These are phyloP conservation scores for Carposina sasakii DNA, from an alignment of 1,140 invertebrate genomes.

Conservation along the genomic window DNA sequence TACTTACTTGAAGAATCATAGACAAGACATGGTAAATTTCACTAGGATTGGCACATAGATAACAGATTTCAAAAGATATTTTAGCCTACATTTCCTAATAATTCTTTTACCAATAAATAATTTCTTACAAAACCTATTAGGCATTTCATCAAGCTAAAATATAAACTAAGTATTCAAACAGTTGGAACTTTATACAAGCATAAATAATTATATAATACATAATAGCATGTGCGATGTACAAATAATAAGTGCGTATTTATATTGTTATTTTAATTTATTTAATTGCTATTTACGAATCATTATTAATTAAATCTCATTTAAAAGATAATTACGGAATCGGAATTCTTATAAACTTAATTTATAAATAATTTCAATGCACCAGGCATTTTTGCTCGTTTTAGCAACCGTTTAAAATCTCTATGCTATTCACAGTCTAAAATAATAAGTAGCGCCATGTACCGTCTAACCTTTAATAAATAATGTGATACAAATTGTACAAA, in stretches of 20 bases:
- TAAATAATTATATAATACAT: too few species aligned
- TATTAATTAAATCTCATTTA: too few species aligned
- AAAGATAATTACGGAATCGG: too few species aligned
- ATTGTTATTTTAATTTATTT: too few species aligned
- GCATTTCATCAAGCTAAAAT: too few species aligned
- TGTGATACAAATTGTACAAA: conserved; percentile 41
- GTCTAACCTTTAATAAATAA: conserved; percentile 22
- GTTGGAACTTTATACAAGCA: too few species aligned
- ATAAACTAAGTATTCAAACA: too few species aligned
- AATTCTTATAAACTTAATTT: conserved; percentile 39
- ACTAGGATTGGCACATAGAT: conserved; percentile 57
- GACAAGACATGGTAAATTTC: conserved; percentile 29
- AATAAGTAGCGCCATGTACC: conserved; percentile 32
- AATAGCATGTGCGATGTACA: too few species aligned
- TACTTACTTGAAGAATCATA: background rate
- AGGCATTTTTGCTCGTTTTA: conserved; percentile 39
- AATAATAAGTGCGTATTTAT: too few species aligned
- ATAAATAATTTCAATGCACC: conserved; percentile 56
- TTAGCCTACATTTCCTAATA: conserved; percentile 38
- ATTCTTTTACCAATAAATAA: conserved; percentile 50
- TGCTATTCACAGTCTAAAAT: conserved; percentile 49
- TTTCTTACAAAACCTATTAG: too few species aligned
- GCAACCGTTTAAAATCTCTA: conserved; percentile 38
- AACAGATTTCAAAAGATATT: conserved; percentile 38
- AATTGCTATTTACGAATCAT: too few species aligned